Base-by-base conservation (phyloP, 2,797 vertebrate species). In the Amniataba percoides region DNA sequence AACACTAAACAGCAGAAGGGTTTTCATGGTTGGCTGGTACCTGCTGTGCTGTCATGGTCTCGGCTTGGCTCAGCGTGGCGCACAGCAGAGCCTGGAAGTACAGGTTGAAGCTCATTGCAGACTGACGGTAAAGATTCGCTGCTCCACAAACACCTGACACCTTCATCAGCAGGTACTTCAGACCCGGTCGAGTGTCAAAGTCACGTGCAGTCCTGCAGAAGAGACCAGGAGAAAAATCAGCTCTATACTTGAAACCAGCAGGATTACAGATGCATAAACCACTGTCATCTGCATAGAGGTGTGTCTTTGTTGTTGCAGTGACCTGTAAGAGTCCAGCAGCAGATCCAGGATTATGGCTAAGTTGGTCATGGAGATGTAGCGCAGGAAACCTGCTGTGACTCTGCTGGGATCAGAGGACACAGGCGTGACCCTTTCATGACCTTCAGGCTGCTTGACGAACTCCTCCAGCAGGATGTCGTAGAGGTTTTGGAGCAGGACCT, bases 351-450 rank as follows among this genome's bases (percentile, higher is more conserved):
- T 98, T 86, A 99, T 96, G 23, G 97, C 97, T 85, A 99, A 81
- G 81, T 99, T 99, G 51, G 97, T 96, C 97, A 98, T 99, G 83
- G 98, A 99, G 90, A 99, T 98, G 93, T 99, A 99, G 71, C 97
- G 95, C 79, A 99, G 96, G 92, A 99, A 99, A 80, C 98, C 97
- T 0, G 97, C 95, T 0, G 92, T 12, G 27, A 74, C 73, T 43
- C 93, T 74, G 87, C 94, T 94, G 80, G 95, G 89, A 78, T 98
- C 98, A 0, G 96, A 94, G 84, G 89, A 91, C 72, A 89, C 91
- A 0, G 95, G 96, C 0, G 94, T 89, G 9, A 92, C 87, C 85
- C 90, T 95, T 43, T 97, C 97, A 0, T 86, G 90, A 45, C 78
- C 77, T 10, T 98, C 97, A 0, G 97, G 96, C 23, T 95, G 96